phyloP scores from a whole-genome alignment of 2,113 vertebrate species.

The Smithornis capensis region DNA sequence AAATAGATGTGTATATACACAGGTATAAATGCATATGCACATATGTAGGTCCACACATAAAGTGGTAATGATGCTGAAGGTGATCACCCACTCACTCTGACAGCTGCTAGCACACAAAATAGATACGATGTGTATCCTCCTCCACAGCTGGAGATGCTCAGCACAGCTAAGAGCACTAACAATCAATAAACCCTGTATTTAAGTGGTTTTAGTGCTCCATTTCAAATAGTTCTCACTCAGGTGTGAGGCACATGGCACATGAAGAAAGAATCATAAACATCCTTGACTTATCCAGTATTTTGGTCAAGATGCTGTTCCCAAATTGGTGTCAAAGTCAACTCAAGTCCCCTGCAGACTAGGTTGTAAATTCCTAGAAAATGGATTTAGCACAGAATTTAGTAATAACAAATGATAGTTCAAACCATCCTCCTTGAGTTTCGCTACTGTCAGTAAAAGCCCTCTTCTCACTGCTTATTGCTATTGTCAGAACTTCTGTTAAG shows the following conservation, averaged over 20 bases:
- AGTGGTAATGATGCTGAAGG: neutral
- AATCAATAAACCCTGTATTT: neutral
- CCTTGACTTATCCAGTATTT: neutral
- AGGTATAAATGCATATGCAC: accelerated
- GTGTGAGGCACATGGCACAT: neutral
- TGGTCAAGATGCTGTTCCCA: neutral
- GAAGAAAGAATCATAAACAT: neutral
- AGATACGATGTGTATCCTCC: neutral
- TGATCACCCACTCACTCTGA: neutral
- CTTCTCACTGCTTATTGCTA: neutral
- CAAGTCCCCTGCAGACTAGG: neutral
- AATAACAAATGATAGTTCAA: neutral
- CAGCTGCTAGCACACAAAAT: neutral
- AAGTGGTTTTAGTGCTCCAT: neutral
- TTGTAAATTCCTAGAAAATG: neutral
- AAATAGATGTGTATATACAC: neutral
- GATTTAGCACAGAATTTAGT: neutral
- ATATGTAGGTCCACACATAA: neutral
- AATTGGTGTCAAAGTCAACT: neutral
- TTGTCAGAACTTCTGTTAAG: neutral
- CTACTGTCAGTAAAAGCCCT: neutral
- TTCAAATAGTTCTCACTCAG: neutral
- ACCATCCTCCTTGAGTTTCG: neutral
- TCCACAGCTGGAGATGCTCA: neutral
- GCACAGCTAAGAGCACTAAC: neutral